Evolutionary conservation across 2,797 vertebrate species (phyloP).

Genomic region (Garrulus glandarius): DNA sequence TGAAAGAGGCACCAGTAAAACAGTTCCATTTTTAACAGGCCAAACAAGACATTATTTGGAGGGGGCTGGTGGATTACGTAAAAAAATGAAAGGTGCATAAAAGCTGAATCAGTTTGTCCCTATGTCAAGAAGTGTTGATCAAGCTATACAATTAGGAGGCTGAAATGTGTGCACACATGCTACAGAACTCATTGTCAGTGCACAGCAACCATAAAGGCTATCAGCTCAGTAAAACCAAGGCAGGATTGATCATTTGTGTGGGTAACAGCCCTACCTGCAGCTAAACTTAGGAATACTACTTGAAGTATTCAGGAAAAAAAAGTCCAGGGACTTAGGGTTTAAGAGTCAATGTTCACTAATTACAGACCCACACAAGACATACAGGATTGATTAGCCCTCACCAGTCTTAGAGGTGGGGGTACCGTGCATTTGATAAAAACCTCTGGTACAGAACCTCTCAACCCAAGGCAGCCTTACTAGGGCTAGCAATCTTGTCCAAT

Average conservation of each 20-base stretch:
- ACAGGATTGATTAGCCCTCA: not conserved
- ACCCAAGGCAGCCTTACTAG: not conserved
- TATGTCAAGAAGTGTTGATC: not conserved
- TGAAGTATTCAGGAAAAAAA: not conserved
- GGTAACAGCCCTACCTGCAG: not conserved
- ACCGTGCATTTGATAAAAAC: not conserved
- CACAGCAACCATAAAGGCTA: not conserved
- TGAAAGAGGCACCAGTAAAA: not conserved
- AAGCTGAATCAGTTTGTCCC: not conserved
- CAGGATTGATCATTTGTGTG: not conserved
- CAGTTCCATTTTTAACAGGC: not conserved
- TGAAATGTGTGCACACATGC: not conserved
- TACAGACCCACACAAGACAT: not conserved
- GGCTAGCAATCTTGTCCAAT: rapidly evolving
- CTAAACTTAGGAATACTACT: not conserved
- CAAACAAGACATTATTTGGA: not conserved
- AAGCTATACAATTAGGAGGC: not conserved
- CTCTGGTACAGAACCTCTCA: not conserved
- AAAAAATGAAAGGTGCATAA: not conserved
- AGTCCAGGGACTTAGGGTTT: not conserved
- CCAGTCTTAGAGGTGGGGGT: not conserved
- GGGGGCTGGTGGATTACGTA: not conserved
- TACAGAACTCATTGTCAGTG: not conserved
- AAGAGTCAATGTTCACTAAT: not conserved
- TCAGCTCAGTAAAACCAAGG: not conserved